Percentiles rank a stretch among this genome's conserved stretches.
Evolutionary conservation across 2,113 vertebrate genomes (phyloP).

Genomic region (Dipodomys merriami): DNA sequence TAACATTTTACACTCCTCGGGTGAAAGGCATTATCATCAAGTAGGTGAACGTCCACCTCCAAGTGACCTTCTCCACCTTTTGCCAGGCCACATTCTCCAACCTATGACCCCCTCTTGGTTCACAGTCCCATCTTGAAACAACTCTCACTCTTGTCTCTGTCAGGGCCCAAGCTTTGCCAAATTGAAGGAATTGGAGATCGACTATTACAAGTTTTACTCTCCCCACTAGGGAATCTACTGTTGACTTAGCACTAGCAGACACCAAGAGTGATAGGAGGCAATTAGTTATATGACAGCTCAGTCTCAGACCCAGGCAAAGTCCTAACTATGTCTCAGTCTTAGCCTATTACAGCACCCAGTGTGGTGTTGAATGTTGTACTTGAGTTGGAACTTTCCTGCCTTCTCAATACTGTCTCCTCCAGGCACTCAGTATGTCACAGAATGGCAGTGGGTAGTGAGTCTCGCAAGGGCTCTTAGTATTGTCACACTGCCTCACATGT

Average conservation of each 20-base stretch:
- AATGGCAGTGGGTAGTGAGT: not conserved
- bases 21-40: conserved; percentile 5
- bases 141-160: not conserved
- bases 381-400: conserved; percentile 1
- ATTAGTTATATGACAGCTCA: not conserved
- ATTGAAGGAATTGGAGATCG: conserved; percentile 13
- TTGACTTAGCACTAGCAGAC: not conserved
- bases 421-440: not conserved
- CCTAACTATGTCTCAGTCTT: conserved; percentile 3
- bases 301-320: conserved; percentile 43
- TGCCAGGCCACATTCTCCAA: not conserved
- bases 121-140: conserved; percentile 34
- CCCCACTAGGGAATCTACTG: not conserved
- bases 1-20: conserved; percentile 33
- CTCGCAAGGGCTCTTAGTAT: conserved; percentile 44
- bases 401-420: not conserved
- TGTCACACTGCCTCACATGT: conserved; percentile 64
- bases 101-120: not conserved
- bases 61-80: not conserved
- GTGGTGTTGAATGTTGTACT: conserved; percentile 13
- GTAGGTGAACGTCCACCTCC: conserved; percentile 1
- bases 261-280: not conserved
- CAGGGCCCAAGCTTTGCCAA: not conserved
- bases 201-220: not conserved
- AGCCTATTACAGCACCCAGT: not conserved